A percentile compares a stretch with the other conserved stretches of the same genome.
These are phyloP conservation scores for Peromyscus eremicus DNA, from an alignment of 2,797 vertebrate genomes.

Conservation along the genomic window DNA sequence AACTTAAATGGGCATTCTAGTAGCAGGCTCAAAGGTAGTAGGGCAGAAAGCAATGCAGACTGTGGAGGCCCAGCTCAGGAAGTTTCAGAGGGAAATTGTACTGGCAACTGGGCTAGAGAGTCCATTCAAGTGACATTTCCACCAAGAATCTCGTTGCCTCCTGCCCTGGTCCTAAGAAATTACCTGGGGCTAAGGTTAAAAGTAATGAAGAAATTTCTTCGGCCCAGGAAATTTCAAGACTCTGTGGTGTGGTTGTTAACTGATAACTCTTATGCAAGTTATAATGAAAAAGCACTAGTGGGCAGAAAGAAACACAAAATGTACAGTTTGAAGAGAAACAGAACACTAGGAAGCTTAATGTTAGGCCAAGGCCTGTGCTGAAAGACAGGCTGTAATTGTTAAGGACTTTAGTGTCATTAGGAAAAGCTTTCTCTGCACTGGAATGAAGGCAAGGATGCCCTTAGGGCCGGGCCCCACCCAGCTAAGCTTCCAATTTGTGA, in stretches of 20 bases:
- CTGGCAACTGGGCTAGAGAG: background rate
- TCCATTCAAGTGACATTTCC: background rate
- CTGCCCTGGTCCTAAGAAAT: background rate
- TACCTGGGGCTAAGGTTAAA: background rate
- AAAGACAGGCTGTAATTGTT: background rate
- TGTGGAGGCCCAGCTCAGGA: background rate
- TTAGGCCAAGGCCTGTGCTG: background rate
- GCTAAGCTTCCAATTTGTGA: background rate
- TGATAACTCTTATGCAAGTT: background rate
- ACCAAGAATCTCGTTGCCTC: background rate
- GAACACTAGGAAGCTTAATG: background rate
- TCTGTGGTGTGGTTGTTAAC: background rate
- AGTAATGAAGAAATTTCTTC: background rate
- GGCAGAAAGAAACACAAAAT: background rate
- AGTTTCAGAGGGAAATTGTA: background rate
- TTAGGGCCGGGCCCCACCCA: background rate
- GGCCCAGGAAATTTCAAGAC: background rate
- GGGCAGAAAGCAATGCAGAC: background rate
- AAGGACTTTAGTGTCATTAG: background rate
- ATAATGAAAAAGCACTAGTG: background rate
- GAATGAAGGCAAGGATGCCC: background rate
- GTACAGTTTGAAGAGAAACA: background rate
- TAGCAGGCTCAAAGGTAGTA: background rate
- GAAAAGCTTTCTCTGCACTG: background rate
- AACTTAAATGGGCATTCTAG: background rate